Base-by-base conservation (phyloP, 2,113 vertebrate genomes). In the Bubo scandiacus region DNA sequence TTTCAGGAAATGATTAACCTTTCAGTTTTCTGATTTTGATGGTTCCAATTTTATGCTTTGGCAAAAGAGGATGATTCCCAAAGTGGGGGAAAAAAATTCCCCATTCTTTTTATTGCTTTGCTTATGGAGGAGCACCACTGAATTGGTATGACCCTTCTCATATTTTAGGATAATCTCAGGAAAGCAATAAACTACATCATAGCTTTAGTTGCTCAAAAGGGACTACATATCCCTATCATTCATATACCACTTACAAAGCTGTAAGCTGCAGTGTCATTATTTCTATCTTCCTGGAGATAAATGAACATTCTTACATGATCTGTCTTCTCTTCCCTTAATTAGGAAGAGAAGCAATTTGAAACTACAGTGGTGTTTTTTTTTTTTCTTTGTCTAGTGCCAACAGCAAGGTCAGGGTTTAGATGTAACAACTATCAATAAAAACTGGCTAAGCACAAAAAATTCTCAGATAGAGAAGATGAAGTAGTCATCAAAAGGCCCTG, bases 211-310 rank as follows among this genome's bases (percentile, higher is more conserved):
- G 74, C 90, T 94, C 83, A 54, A 71, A 87, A 94, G 83, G 66
- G 83, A 85, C 77, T 57, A 68, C 57, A 32, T 71, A 34, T 21
- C 27, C 11, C 54, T 61, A 71, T 96, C 72, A 84, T 72, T 96
- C 91, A 92, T 92, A 80, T 94, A 86, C 84, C 80, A 85, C 91
- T 94, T 88, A 75, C 14, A 77, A 92, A 79, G 86, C 55, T 96
- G 61, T 87, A 68, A 92, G 80, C 42, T 78, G 30, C 72, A 59
- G 59, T 78, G 82, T 65, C 38, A 11, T 86, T 94, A 93, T 57
- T 93, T 83, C 82, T 78, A n/a, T 83, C 47, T 94, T 92, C n/a
- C 67, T 73, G 63, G 42, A 90, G 88, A 96, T 74, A 95, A 96
- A 97, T 94, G 93, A 91, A 45, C 63, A n/a, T 38, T 82, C 74